Evolutionary conservation across 2,113 vertebrate genomes (phyloP).

Genomic region (Neomonachus schauinslandi): DNA sequence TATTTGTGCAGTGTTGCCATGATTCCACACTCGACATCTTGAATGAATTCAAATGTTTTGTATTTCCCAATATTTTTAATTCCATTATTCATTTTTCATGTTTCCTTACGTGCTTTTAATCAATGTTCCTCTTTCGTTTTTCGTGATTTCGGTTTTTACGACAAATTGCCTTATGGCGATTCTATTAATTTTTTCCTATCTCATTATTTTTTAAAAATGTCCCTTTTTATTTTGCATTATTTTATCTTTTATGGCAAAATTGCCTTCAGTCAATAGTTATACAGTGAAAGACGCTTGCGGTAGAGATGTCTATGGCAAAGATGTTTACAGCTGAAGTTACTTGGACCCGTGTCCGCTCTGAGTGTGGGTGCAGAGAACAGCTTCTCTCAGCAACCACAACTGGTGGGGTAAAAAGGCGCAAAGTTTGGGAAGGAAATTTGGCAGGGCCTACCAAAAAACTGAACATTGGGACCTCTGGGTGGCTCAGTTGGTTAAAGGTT

Average conservation of each 20-base stretch:
- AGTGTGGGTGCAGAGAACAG: no score
- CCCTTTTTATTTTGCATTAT: background rate
- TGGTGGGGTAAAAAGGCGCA: background rate
- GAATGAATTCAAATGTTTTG: background rate
- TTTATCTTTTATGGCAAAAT: background rate
- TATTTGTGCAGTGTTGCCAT: background rate
- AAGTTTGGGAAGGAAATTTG: background rate
- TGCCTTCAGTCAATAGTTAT: background rate
- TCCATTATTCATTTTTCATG: background rate
- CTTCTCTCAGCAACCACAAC: background rate
- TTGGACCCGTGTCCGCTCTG: background rate
- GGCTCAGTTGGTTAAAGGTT: no score
- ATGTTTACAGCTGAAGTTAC: background rate
- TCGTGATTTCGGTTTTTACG: background rate
- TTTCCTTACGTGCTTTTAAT: background rate
- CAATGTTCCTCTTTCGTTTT: background rate
- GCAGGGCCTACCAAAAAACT: background rate
- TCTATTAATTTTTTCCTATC: background rate
- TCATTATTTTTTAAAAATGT: background rate
- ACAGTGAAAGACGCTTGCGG: background rate
- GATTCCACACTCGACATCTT: background rate
- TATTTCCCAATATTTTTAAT: background rate
- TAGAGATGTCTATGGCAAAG: background rate
- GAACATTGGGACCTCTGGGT: no score
- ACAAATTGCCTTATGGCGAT: background rate